Percentiles rank a stretch among this genome's conserved stretches.
phyloP scores from a whole-genome alignment of 2,113 vertebrate genomes.

The Pachyramphus minor region DNA sequence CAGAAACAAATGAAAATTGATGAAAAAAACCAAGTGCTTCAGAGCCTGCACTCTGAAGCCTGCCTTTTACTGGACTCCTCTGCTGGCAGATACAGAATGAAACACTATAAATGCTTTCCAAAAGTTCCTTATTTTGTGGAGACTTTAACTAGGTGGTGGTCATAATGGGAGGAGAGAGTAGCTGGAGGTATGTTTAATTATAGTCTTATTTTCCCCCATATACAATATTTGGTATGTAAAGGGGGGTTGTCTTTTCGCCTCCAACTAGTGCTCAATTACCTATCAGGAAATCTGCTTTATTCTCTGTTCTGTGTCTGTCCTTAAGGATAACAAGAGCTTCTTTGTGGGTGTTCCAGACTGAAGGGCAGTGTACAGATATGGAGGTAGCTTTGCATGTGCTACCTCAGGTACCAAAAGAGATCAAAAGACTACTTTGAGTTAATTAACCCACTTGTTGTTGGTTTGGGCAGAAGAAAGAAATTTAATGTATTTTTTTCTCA shows the following conservation, averaged over 20 bases:
- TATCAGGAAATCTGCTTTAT: not conserved
- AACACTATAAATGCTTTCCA: not conserved
- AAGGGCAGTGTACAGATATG: not conserved
- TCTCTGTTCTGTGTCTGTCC: not conserved
- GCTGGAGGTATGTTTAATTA: not conserved
- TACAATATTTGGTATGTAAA: not conserved
- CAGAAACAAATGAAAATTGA: slow-evolving; percentile 7
- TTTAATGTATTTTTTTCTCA: not conserved
- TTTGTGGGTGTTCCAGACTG: not conserved
- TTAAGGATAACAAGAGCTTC: not conserved
- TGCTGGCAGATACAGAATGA: not conserved
- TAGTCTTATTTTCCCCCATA: not conserved
- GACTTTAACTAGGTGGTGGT: not conserved
- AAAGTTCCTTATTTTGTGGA: not conserved
- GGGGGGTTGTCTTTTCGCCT: not conserved
- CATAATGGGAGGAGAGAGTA: not conserved
- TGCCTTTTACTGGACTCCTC: not conserved
- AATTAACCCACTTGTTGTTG: not conserved
- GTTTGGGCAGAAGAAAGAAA: not conserved
- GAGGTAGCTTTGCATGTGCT: not conserved
- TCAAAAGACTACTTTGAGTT: not conserved
- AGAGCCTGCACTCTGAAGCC: not conserved
- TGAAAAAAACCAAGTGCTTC: not conserved
- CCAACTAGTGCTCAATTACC: not conserved
- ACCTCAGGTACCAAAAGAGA: not conserved